Evolutionary conservation across 2,113 vertebrate species (phyloP).

Genomic region (Anhinga anhinga): DNA sequence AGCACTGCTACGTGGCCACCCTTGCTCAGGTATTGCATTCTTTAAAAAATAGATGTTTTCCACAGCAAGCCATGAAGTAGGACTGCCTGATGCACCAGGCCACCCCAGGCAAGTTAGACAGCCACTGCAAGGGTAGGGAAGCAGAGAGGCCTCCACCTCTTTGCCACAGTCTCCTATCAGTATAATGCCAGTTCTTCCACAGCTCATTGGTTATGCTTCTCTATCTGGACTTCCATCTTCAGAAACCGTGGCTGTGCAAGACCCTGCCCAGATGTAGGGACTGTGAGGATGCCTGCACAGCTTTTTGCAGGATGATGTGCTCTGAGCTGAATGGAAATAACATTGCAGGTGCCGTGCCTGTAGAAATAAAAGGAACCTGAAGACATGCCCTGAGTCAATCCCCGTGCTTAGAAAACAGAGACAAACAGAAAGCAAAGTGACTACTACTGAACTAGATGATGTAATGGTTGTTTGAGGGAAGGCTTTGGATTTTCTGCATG

Average conservation of each 20-base stretch:
- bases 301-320: not conserved
- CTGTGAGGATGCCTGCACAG: not conserved
- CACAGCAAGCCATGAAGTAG: not conserved
- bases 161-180: accelerated
- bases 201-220: not conserved
- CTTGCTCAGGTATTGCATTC: not conserved
- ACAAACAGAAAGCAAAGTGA: not conserved
- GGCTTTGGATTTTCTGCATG: not conserved
- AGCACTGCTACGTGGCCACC: not conserved
- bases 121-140: not conserved
- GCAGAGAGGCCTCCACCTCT: not conserved
- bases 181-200: not conserved
- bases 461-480: not conserved
- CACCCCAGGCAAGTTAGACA: not conserved
- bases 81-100: not conserved
- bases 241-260: not conserved
- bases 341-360: not conserved
- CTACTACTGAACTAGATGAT: not conserved
- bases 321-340: not conserved
- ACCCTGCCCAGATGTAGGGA: not conserved
- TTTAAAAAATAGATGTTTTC: not conserved
- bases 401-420: not conserved
- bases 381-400: not conserved
- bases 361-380: not conserved
- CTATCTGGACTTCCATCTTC: not conserved